Evolutionary conservation across 1,140 invertebrate genomes (phyloP).

Genomic region (Condylostylus longicornis): DNA sequence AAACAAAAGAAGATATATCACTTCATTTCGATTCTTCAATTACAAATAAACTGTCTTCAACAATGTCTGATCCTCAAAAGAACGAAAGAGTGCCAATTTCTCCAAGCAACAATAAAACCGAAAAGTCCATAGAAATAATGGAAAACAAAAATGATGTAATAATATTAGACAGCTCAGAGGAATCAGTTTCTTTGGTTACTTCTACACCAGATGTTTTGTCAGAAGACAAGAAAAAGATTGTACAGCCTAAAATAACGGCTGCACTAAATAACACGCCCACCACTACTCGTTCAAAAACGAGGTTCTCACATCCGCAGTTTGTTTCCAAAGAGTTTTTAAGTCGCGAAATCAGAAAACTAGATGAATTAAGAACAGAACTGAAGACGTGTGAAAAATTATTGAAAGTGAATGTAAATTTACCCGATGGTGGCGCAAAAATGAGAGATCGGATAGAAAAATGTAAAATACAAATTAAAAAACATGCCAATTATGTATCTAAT

Average conservation of each 20-base stretch:
- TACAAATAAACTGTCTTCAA: conserved; percentile 18
- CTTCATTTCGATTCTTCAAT: too few relatives aligned
- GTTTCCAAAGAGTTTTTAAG: conserved; percentile 12
- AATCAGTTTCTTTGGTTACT: conserved; percentile 8
- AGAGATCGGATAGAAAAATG: conserved; percentile 14
- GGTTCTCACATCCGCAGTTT: neutral
- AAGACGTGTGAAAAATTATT: conserved; percentile 15
- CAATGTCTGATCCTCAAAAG: conserved; percentile 5
- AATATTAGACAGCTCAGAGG: neutral
- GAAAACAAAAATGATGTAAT: conserved; percentile 16
- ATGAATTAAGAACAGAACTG: conserved; percentile 12
- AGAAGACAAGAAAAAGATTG: conserved; percentile 14
- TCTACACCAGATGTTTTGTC: conserved; percentile 5
- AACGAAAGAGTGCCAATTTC: neutral
- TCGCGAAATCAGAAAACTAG: conserved; percentile 15
- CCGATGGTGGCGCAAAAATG: conserved; percentile 22
- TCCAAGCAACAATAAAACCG: conserved; percentile 12
- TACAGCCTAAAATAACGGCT: conserved; percentile 20
- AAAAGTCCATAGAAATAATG: conserved; percentile 21
- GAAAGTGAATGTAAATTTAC: conserved; percentile 16
- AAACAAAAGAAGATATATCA: too few relatives aligned
- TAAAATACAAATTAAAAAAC: conserved; percentile 9
- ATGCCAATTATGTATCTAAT: conserved; percentile 4
- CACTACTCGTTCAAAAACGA: neutral
- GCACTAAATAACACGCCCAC: neutral